Conservation (phyloP, 2,113 vertebrate species). For the Argyrosomus japonicus region DNA sequence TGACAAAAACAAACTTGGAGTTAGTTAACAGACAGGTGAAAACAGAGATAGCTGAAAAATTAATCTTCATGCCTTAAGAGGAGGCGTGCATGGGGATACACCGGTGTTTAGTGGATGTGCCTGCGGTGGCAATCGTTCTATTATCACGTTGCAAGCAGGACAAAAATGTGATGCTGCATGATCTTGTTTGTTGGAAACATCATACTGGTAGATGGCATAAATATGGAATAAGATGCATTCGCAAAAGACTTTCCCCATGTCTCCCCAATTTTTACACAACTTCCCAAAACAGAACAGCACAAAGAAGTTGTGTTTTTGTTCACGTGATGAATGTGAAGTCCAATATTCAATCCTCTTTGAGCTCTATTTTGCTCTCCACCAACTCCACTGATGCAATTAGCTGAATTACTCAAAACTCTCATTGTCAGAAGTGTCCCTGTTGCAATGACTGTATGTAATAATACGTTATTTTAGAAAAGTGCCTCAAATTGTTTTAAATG, state of each 20-base stretch:
- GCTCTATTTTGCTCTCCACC: not conserved
- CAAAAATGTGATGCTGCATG: conserved; percentile 8
- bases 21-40: conserved; percentile 74
- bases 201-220: not conserved
- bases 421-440: not conserved
- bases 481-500: no score
- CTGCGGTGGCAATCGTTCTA: conserved; percentile 49
- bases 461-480: no score
- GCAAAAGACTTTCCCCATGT: not conserved
- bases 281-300: not conserved
- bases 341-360: not conserved
- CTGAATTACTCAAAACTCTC: not conserved
- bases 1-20: conserved; percentile 66
- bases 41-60: conserved; percentile 69
- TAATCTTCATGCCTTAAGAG: conserved; percentile 55
- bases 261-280: no score
- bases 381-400: not conserved
- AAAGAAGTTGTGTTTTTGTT: not conserved
- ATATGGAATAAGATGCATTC: not conserved
- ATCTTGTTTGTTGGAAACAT: conserved; percentile 28
- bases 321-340: not conserved
- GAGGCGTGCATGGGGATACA: conserved; percentile 21
- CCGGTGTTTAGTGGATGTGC: conserved; percentile 28
- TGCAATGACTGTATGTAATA: not conserved
- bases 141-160: conserved; percentile 10